A percentile compares a stretch with the other conserved stretches of the same genome.
Evolutionary conservation across 92 coral and sea anemone species (phyloP).

Genomic region (Pocillopora grandis): DNA sequence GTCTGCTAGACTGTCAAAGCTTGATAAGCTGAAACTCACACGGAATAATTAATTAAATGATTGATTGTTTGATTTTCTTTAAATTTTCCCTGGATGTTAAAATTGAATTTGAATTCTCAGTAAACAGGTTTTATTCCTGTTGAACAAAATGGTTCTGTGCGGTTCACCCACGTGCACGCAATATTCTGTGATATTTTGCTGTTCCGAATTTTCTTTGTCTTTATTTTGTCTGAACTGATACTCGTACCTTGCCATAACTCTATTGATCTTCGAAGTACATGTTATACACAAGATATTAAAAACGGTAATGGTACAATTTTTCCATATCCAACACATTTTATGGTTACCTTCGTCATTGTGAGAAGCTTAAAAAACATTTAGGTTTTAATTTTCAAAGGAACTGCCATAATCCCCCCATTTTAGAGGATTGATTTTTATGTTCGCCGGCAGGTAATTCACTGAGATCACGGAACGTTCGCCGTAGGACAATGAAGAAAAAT

Average conservation of each 20-base stretch:
- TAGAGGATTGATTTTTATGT: neutral
- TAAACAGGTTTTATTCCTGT: neutral
- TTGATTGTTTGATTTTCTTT: slow-evolving; percentile 3
- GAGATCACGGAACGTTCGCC: neutral
- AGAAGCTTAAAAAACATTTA: neutral
- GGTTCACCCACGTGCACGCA: neutral
- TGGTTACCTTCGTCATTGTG: neutral
- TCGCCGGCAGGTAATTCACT: neutral
- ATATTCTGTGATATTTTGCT: neutral
- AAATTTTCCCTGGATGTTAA: neutral
- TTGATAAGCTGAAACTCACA: neutral
- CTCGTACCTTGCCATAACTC: neutral
- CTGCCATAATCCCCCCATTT: neutral
- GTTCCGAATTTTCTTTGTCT: neutral
- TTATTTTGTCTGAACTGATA: neutral
- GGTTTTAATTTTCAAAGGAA: neutral
- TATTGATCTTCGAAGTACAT: neutral
- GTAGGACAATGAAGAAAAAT: neutral
- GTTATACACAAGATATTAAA: neutral
- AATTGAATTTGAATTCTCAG: neutral
- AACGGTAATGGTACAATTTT: neutral
- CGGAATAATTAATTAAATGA: neutral
- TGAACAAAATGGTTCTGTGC: neutral
- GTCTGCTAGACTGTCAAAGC: neutral
- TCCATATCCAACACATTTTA: neutral